These are phyloP conservation scores for Drosophila borealis DNA, from an alignment of 2,888 invertebrate species.

Conservation along the genomic window DNA sequence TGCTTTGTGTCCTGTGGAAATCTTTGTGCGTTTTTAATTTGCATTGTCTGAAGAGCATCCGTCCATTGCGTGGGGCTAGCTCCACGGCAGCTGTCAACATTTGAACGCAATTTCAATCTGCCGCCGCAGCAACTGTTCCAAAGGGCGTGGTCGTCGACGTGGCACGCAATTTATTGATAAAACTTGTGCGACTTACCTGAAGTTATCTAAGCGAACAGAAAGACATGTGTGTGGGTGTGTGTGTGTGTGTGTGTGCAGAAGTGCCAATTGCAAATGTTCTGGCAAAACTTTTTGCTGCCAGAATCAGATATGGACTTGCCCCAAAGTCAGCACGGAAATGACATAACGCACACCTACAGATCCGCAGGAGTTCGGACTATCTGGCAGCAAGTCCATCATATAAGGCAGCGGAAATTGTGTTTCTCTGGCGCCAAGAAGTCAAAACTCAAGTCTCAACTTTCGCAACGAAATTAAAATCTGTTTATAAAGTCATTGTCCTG, in stretches of 20 bases:
- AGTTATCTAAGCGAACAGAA: neutral
- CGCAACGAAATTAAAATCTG: slow-evolving; percentile 72
- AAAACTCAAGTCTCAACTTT: slow-evolving; percentile 35
- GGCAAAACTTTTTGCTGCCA: slow-evolving; percentile 19
- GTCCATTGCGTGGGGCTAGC: slow-evolving; percentile 3
- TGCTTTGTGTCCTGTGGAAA: slow-evolving; percentile 23
- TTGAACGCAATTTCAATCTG: slow-evolving; percentile 42
- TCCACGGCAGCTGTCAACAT: slow-evolving; percentile 42
- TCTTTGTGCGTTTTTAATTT: slow-evolving; percentile 57
- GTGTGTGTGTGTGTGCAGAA: slow-evolving; percentile 18
- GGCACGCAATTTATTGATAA: slow-evolving; percentile 49
- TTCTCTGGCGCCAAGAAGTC: slow-evolving; percentile 45
- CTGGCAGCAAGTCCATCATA: slow-evolving; percentile 25
- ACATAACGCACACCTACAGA: slow-evolving; percentile 9
- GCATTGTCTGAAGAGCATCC: slow-evolving; percentile 52
- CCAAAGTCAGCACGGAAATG: slow-evolving; percentile 36
- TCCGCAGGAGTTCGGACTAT: neutral
- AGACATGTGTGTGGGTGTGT: slow-evolving; percentile 25
- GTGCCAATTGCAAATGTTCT: slow-evolving; percentile 40
- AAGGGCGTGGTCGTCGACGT: slow-evolving; percentile 27
- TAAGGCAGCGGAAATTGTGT: slow-evolving; percentile 71
- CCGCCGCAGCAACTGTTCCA: slow-evolving; percentile 24
- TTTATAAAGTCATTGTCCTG: slow-evolving; percentile 76
- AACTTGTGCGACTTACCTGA: slow-evolving; percentile 40
- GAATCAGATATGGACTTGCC: slow-evolving; percentile 16